Percentiles rank a stretch among this genome's conserved stretches.
These are phyloP conservation scores for Chelonus formosanus DNA, from an alignment of 2,888 invertebrate genomes.

Conservation along the genomic window DNA sequence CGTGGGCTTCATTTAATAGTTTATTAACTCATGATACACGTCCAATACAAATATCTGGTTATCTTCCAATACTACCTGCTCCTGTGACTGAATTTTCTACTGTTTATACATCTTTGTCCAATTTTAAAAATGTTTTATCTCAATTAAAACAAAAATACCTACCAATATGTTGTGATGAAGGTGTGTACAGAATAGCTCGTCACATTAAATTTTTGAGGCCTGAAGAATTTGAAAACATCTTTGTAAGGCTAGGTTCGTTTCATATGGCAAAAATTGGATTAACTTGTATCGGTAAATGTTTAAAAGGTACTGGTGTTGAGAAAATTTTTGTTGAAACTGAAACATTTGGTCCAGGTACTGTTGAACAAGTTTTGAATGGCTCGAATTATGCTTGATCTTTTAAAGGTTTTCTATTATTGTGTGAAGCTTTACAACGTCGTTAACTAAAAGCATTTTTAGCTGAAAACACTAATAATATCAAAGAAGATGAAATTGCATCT, in stretches of 20 bases:
- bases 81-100: conserved; percentile 25
- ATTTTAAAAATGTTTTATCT: conserved; percentile 29
- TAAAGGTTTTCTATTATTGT: conserved; percentile 26
- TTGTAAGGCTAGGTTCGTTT: conserved; percentile 30
- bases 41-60: conserved; percentile 14
- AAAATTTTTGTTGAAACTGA: conserved; percentile 31
- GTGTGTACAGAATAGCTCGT: conserved; percentile 27
- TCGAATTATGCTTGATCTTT: conserved; percentile 26
- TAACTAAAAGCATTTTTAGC: conserved; percentile 1
- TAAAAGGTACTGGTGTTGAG: conserved; percentile 25
- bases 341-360: conserved; percentile 10
- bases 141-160: conserved; percentile 29
- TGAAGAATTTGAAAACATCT: conserved; percentile 27
- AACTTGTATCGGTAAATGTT: conserved; percentile 31
- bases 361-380: conserved; percentile 27
- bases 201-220: conserved; percentile 21
- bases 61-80: conserved; percentile 26
- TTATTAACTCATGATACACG: conserved; percentile 23
- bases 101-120: conserved; percentile 25
- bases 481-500: too few species aligned
- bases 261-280: conserved; percentile 27
- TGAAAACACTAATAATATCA: neutral
- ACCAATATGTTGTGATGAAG: conserved; percentile 31
- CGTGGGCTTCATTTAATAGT: conserved; percentile 29
- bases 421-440: conserved; percentile 31